A percentile compares a stretch with the other conserved stretches of the same genome.
Evolutionary conservation across 2,888 invertebrate species (phyloP).

Genomic region (Cantharis lateralis): DNA sequence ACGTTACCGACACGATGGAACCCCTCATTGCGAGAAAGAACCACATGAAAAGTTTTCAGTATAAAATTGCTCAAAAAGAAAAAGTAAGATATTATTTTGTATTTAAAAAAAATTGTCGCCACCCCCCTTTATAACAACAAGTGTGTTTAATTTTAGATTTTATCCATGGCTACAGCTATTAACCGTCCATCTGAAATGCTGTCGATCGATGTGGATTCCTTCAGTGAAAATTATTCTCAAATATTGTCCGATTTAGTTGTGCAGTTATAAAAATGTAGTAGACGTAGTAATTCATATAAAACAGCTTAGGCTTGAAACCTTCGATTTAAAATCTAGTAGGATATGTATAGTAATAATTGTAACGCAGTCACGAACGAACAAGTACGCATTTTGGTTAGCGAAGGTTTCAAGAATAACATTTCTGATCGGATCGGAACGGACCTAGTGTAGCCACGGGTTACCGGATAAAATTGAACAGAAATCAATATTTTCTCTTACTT

Average conservation of each 20-base stretch:
- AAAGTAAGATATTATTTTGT: constrained; percentile 25
- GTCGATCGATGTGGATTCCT: neutral
- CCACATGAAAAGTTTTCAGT: constrained; percentile 11
- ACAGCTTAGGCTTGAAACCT: no score
- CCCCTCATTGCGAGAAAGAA: constrained; percentile 47
- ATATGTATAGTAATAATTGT: no score
- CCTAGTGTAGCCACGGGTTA: no score
- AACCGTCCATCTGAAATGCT: neutral
- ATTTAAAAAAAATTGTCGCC: neutral
- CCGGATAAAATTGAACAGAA: no score
- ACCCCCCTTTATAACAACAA: neutral
- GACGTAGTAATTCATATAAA: neutral
- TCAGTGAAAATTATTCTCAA: neutral
- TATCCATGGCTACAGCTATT: neutral
- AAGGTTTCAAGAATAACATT: no score
- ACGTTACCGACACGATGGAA: constrained; percentile 52
- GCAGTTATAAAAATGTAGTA: neutral
- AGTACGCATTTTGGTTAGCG: no score
- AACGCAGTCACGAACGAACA: no score
- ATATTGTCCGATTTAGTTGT: constrained; percentile 1
- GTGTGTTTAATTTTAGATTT: neutral
- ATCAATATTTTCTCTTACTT: no score
- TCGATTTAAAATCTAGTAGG: no score
- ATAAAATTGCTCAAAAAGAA: constrained; percentile 32
- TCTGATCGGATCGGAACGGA: no score